A percentile compares a stretch with the other conserved stretches of the same genome.
These are phyloP conservation scores for Callospermophilus lateralis DNA, from an alignment of 2,113 vertebrate species.

Conservation along the genomic window DNA sequence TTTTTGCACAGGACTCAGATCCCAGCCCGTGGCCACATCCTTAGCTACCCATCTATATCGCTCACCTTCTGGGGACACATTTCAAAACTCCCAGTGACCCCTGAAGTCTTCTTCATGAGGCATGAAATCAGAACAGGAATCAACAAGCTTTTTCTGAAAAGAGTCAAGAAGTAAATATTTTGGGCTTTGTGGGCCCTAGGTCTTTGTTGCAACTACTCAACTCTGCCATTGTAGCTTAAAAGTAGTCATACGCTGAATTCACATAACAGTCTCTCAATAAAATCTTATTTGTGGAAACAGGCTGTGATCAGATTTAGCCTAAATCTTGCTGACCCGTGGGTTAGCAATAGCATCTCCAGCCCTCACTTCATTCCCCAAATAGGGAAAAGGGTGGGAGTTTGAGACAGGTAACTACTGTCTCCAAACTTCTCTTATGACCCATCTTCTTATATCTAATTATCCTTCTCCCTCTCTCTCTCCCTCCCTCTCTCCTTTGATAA, in stretches of 20 bases:
- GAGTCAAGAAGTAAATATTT: background rate
- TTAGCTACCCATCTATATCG: background rate
- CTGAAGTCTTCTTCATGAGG: background rate
- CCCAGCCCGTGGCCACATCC: rapidly evolving
- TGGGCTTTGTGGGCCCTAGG: background rate
- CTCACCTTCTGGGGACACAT: background rate
- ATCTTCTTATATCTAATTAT: background rate
- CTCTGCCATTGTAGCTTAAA: background rate
- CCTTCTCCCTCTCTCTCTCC: too few relatives aligned
- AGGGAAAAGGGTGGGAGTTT: background rate
- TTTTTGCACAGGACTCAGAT: background rate
- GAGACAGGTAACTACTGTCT: background rate
- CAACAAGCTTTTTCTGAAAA: background rate
- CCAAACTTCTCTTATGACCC: background rate
- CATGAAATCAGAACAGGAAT: background rate
- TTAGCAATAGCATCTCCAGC: background rate
- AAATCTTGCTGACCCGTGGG: background rate
- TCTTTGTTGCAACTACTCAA: background rate
- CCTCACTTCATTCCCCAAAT: background rate
- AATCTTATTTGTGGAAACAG: background rate
- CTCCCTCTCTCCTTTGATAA: too few relatives aligned
- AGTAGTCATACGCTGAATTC: background rate
- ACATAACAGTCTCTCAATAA: background rate
- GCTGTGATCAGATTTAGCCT: background rate
- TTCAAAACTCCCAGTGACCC: background rate